Conservation (phyloP, 2,888 invertebrate genomes). For the Alitta virens region DNA sequence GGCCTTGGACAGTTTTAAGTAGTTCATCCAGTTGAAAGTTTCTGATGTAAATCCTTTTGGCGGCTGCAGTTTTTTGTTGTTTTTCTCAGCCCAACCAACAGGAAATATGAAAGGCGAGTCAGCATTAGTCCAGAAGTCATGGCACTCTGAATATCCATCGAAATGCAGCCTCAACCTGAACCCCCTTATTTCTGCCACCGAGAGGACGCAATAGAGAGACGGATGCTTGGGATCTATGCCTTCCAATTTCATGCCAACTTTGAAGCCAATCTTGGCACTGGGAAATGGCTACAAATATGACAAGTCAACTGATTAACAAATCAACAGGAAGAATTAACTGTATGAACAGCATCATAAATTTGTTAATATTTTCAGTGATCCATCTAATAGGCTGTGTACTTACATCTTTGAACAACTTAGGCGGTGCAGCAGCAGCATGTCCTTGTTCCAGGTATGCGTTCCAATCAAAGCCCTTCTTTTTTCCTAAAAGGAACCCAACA, state of each 20-base stretch:
- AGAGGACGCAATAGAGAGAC: conserved; percentile 82
- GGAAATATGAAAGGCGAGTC: conserved; percentile 91
- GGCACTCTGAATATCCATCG: conserved; percentile 83
- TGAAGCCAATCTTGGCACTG: conserved; percentile 68
- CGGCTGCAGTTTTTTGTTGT: conserved; percentile 74
- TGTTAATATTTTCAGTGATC: conserved; percentile 2
- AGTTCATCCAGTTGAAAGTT: conserved; percentile 79
- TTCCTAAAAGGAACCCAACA: background rate
- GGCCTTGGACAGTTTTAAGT: conserved; percentile 73
- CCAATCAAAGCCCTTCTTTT: conserved; percentile 67
- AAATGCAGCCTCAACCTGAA: conserved; percentile 84
- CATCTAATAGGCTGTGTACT: no score
- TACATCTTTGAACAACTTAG: conserved; percentile 64
- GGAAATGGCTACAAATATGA: conserved; percentile 63
- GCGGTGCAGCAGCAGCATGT: conserved; percentile 73
- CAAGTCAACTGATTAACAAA: no score
- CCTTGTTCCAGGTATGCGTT: conserved; percentile 72
- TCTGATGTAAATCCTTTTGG: conserved; percentile 64
- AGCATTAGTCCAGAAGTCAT: conserved; percentile 92
- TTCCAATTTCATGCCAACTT: conserved; percentile 83
- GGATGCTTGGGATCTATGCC: conserved; percentile 92
- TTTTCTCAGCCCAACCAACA: conserved; percentile 88
- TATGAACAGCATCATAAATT: no score
- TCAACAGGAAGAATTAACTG: no score
- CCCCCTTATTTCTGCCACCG: conserved; percentile 74